phyloP scores from a whole-genome alignment of 2,888 invertebrate species.

The Tubulanus polymorphus region DNA sequence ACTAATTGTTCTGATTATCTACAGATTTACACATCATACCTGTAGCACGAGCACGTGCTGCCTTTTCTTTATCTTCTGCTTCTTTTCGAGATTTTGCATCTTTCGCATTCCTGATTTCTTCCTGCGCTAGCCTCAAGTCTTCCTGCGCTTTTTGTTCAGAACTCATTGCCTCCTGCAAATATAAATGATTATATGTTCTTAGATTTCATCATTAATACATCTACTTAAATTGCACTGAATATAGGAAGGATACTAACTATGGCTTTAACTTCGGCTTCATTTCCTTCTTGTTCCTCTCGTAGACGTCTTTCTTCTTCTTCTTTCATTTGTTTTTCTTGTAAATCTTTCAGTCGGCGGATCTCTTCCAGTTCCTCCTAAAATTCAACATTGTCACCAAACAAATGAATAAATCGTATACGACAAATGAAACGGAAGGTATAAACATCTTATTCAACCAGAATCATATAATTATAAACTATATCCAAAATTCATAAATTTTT shows the following conservation, averaged over 20 bases:
- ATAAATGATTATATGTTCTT: too few relatives aligned
- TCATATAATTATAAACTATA: too few relatives aligned
- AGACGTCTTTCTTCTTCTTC: neutral
- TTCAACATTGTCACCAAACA: too few relatives aligned
- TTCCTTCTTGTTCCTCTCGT: slow-evolving; percentile 1
- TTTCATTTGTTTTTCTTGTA: slow-evolving; percentile 19
- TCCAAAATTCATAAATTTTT: too few relatives aligned
- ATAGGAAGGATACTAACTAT: neutral
- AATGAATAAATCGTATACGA: too few relatives aligned
- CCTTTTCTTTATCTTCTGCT: slow-evolving; percentile 28
- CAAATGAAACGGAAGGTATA: too few relatives aligned
- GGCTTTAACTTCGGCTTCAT: neutral
- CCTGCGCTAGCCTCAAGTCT: slow-evolving; percentile 23
- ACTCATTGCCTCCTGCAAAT: slow-evolving; percentile 17
- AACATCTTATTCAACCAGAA: too few relatives aligned
- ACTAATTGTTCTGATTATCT: too few relatives aligned
- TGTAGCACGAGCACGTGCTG: too few relatives aligned
- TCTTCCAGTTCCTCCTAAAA: slow-evolving; percentile 22
- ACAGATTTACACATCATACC: too few relatives aligned
- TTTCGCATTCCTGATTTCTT: slow-evolving; percentile 20
- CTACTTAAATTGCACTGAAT: too few relatives aligned
- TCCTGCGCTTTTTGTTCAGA: slow-evolving; percentile 29
- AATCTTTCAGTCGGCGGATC: slow-evolving; percentile 21
- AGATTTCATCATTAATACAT: too few relatives aligned
- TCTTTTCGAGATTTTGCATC: slow-evolving; percentile 25